Base-by-base conservation (phyloP, 2,888 invertebrate species). In the Oscheius myriophilus region DNA sequence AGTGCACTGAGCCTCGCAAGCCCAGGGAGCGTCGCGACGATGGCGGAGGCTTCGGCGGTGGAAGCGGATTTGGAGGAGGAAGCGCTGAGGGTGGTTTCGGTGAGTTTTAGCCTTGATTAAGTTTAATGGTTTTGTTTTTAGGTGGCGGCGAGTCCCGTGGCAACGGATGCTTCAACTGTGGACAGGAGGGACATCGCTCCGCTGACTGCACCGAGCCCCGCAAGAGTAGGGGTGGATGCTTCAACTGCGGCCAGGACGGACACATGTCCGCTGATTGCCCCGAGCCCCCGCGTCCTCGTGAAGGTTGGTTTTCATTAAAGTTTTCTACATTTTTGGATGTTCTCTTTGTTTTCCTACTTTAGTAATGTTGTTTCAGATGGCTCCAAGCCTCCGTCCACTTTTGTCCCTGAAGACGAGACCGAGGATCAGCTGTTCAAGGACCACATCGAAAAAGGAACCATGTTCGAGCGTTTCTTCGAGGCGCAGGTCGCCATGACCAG, bases 391-490 rank as follows among this genome's bases (percentile, higher is more conserved):
- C 46, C 58, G 25, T 58, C 58, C 1, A 69, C 69, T 1, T 69
- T 54, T 25, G 58, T 69, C 12, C 69, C 69, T 9, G 55, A 46
- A 23, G 42, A 69, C 21, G 62, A 43, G 26, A 18, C 54, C 16
- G 69, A 53, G 39, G 57, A 54, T 7, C 46, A 54, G 14, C 69
- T 69, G 12, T 64, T 33, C 55, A 42, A 25, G 18, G 7, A 52
- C n/a, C 12, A 39, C 25, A 42, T 69, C 21, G 57, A 54, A 33
- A 21, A 54, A 21, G 69, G 69, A 18, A 21, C 21, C 16, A 49
- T 73, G 72, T 80, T 80, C 67, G 43, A 73, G 12, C 63, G 70
- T 41, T 76, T 80, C 63, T 80, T 77, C 69, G 75, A 77, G 18
- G 75, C 78, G 53, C 52, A 71, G 12, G 76, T 77, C 18, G 52